Evolutionary conservation across 2,888 invertebrate genomes (phyloP).

Genomic region (Mystacides longicornis): DNA sequence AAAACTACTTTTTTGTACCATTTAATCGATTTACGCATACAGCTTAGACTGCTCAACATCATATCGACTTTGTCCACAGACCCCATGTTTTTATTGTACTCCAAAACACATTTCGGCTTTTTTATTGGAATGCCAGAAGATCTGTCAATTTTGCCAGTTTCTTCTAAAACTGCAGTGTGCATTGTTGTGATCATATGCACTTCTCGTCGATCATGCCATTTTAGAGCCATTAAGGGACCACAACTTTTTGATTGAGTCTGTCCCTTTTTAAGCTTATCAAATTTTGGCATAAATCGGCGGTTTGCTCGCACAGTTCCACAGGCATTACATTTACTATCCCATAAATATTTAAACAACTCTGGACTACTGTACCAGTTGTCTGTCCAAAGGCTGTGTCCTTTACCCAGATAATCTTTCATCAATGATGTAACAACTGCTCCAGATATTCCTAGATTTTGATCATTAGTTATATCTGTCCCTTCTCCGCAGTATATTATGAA

Average conservation of each 20-base stretch:
- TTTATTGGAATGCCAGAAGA: not conserved
- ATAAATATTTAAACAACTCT: conserved; percentile 5
- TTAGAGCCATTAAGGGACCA: conserved; percentile 3
- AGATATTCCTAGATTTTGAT: conserved; percentile 8
- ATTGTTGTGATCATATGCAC: conserved; percentile 8
- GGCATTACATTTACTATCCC: conserved; percentile 1
- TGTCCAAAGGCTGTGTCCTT: conserved; percentile 6
- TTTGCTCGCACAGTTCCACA: conserved; percentile 8
- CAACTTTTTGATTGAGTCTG: not conserved
- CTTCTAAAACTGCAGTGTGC: not conserved
- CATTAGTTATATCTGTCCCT: not conserved
- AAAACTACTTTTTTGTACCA: conserved; percentile 9
- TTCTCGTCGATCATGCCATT: conserved; percentile 6
- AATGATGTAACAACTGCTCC: conserved; percentile 14
- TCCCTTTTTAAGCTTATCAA: conserved; percentile 6
- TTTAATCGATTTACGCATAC: not conserved
- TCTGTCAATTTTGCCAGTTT: conserved; percentile 4
- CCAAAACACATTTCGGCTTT: not conserved
- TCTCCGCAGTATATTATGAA: conserved; percentile 11
- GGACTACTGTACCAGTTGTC: conserved; percentile 17
- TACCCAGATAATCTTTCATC: conserved; percentile 11
- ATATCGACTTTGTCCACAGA: conserved; percentile 8
- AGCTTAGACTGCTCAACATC: conserved; percentile 1
- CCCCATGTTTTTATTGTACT: conserved; percentile 9
- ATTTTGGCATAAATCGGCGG: conserved; percentile 6